Evolutionary conservation across 30 jellyfish, hydroid and myxozoan species (phyloP), one percentile per base, ranked within the genome.

Genomic region (Hydractinia symbiolongicarpus): DNA sequence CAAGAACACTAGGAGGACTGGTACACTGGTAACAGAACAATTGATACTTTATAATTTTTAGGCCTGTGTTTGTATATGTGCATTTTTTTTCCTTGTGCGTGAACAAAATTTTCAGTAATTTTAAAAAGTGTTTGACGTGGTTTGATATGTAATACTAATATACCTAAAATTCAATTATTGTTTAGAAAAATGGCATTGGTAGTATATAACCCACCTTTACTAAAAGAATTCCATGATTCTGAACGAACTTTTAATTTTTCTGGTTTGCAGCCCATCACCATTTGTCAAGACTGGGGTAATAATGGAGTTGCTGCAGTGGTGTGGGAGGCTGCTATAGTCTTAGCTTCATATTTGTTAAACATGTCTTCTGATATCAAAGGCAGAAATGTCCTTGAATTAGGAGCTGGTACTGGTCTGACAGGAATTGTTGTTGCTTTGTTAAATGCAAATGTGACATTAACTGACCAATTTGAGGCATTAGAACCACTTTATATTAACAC

Each of bases 221-320:
- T 53, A 54, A 90, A 82, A 50, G 76, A 58, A 14, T 84, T 89
- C 57, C 87, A 84, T 9, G 77, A 82, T 16, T 15, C 85, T 9
- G 87, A 78, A 54, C 84, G 96, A 16, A 50, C 84, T 14, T 89
- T 89, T 55, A 77, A 60, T 17, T 74, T 74, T 53, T 79, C 73
- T 64, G 80, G 61, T n/a, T 14, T 71, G 61, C 88, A 72, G 5
- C 44, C 81, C 14, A 70, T 89, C 11, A 62, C 20, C 50, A 89
- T 89, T 4, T 13, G 53, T 15, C 96, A 89, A 58, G 85, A 84
- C 78, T 89, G 95, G 94, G 56, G 74, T 68, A 66, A 68, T 19
- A 66, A 83, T 83, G 96, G 96, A n/a, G 96, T 89, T 40, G 96
- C 96, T 4, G 96, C 95, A 8, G 96, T 89, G 5, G 96, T 89